Evolutionary conservation across 2,888 invertebrate genomes (phyloP).

Genomic region (Pristionchus exspectatus): DNA sequence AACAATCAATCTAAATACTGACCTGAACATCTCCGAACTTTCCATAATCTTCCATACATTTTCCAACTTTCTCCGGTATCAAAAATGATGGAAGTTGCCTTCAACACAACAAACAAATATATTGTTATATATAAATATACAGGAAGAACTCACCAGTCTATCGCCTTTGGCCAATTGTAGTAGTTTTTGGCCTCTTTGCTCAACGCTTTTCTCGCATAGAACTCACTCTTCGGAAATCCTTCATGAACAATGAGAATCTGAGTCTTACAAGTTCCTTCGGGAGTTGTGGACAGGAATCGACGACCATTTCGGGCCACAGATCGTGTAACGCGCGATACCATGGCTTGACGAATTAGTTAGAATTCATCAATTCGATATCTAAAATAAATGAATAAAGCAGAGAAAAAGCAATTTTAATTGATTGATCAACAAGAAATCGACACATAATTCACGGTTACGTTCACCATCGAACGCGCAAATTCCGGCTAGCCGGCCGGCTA

Average conservation of each 20-base stretch:
- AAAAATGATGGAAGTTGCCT: slow-evolving; percentile 48
- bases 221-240: slow-evolving; percentile 52
- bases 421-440: not conserved
- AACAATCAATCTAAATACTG: not conserved
- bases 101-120: not conserved
- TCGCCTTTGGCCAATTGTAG: slow-evolving; percentile 38
- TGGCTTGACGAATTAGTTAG: not conserved
- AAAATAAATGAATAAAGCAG: not conserved
- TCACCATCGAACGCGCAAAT: not conserved
- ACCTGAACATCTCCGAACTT: slow-evolving; percentile 51
- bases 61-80: slow-evolving; percentile 43
- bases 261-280: slow-evolving; percentile 23
- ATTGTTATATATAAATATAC: not conserved
- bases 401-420: too few relatives aligned
- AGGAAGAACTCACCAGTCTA: slow-evolving; percentile 23
- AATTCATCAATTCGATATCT: not conserved
- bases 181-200: slow-evolving; percentile 26
- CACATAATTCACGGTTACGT: not conserved
- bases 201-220: slow-evolving; percentile 52
- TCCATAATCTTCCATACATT: slow-evolving; percentile 55
- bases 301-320: not conserved
- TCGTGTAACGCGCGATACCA: not conserved
- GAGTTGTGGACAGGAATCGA: not conserved
- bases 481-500: not conserved
- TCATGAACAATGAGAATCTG: slow-evolving; percentile 51